These are phyloP conservation scores for Muschampia plurimacula DNA, from an alignment of 2,888 invertebrate genomes.

Conservation along the genomic window DNA sequence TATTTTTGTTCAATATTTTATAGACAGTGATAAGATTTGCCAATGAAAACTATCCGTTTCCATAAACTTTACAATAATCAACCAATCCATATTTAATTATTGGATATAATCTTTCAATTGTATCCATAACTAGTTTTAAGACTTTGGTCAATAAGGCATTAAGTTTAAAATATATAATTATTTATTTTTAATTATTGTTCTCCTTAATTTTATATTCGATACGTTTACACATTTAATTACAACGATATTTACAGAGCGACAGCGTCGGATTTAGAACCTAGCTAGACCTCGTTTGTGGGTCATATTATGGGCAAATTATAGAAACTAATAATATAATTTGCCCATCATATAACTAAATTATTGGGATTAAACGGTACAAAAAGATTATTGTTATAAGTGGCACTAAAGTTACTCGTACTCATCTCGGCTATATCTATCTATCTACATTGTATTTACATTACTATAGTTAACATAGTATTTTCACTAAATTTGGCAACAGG, in stretches of 20 bases:
- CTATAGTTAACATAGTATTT: slow-evolving; percentile 57
- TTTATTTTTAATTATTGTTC: slow-evolving; percentile 83
- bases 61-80: slow-evolving; percentile 83
- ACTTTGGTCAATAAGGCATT: slow-evolving; percentile 86
- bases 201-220: slow-evolving; percentile 79
- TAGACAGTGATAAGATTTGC: slow-evolving; percentile 75
- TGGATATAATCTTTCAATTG: slow-evolving; percentile 73
- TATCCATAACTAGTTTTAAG: slow-evolving; percentile 84
- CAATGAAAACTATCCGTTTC: slow-evolving; percentile 70
- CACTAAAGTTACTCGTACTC: slow-evolving; percentile 56
- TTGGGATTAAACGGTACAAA: slow-evolving; percentile 64
- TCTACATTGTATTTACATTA: slow-evolving; percentile 75
- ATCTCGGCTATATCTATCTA: slow-evolving; percentile 62
- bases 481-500: slow-evolving; percentile 67
- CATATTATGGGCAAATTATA: slow-evolving; percentile 45
- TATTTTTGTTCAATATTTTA: slow-evolving; percentile 41
- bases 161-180: slow-evolving; percentile 83
- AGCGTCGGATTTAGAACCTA: slow-evolving; percentile 46
- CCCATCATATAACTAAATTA: slow-evolving; percentile 48
- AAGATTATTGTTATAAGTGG: slow-evolving; percentile 63
- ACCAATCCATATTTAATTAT: slow-evolving; percentile 78
- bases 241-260: slow-evolving; percentile 72
- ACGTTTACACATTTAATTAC: slow-evolving; percentile 73
- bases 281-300: slow-evolving; percentile 44
- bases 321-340: slow-evolving; percentile 5